Base-by-base conservation (phyloP, 2,797 vertebrate genomes). In the Gambusia yucatana region DNA sequence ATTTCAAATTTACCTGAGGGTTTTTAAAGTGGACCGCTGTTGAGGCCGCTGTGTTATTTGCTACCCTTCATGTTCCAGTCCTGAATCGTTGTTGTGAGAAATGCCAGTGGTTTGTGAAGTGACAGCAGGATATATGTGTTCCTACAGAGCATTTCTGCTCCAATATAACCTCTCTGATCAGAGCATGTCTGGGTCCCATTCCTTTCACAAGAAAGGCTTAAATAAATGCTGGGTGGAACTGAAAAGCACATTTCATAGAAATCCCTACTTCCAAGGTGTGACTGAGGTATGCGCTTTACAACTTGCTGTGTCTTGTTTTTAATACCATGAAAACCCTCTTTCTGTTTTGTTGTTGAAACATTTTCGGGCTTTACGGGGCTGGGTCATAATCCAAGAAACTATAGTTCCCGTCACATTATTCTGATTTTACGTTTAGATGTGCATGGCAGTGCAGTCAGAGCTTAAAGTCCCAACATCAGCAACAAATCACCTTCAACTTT, bases 31-130 rank as follows among this genome's bases (percentile, higher is more conserved):
- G 4, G 14, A 20, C 61, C 4, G 73, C 76, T 87, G 82, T 84
- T 80, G 84, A 48, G 67, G 73, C 77, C 44, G 57, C 84, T 73
- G 57, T 17, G 87, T 90, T 90, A 87, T 91, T 93, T 84, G 78
- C 82, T 84, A 63, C 77, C 83, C 80, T 81, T 83, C 83, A 80
- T 82, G 91, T 80, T 86, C 77, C 55, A 76, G 72, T 82, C 82
- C 79, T 69, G 78, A 77, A 75, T 74, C 78, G 82, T 85, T 92
- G 75, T 89, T 91, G 63, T 72, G 72, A 79, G 81, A 90, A 91
- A 92, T 85, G 89, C 86, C 91, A 91, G 75, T 73, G 80, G 84
- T 90, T 86, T 87, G 80, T 86, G 88, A 91, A 74, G 6, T 50
- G 44, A 69, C 90, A 84, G 88, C 87, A 70, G 91, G 88, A 76